A percentile compares a stretch with the other conserved stretches of the same genome.
phyloP scores from a whole-genome alignment of 1,140 invertebrate genomes.

The Ptiloglossa arizonensis region DNA sequence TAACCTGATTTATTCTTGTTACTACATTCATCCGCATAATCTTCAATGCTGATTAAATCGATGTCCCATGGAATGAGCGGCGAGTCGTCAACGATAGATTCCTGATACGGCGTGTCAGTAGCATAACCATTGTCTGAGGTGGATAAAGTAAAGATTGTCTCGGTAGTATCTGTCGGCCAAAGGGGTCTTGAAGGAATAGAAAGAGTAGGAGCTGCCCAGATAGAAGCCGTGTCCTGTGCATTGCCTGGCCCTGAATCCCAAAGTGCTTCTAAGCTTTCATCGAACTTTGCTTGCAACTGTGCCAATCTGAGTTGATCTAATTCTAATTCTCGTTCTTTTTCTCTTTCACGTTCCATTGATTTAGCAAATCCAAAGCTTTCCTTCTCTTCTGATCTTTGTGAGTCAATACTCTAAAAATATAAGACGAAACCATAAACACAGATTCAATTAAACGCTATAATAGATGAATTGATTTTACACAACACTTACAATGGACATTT shows the following conservation, averaged over 20 bases:
- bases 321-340: conserved; percentile 75
- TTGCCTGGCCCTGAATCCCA: conserved; percentile 82
- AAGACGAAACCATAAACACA: conserved; percentile 13
- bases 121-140: conserved; percentile 63
- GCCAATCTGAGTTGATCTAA: conserved; percentile 83
- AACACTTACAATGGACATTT: conserved; percentile 74
- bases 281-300: conserved; percentile 86
- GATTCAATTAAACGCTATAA: conserved; percentile 3
- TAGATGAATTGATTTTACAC: too few species aligned
- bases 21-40: conserved; percentile 68
- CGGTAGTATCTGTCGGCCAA: conserved; percentile 76
- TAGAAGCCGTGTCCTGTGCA: conserved; percentile 75
- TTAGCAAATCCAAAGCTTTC: conserved; percentile 76
- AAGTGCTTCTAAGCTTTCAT: conserved; percentile 85
- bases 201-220: conserved; percentile 79
- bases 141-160: conserved; percentile 70
- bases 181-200: conserved; percentile 77
- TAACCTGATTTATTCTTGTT: conserved; percentile 65
- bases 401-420: conserved; percentile 62
- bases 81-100: conserved; percentile 74
- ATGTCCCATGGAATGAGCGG: conserved; percentile 77
- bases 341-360: conserved; percentile 77
- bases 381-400: conserved; percentile 69
- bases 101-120: conserved; percentile 68
- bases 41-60: conserved; percentile 74